Percentiles rank a stretch among this genome's conserved stretches.
Evolutionary conservation across 2,888 invertebrate species (phyloP).

Genomic region (Tipula vernalis): DNA sequence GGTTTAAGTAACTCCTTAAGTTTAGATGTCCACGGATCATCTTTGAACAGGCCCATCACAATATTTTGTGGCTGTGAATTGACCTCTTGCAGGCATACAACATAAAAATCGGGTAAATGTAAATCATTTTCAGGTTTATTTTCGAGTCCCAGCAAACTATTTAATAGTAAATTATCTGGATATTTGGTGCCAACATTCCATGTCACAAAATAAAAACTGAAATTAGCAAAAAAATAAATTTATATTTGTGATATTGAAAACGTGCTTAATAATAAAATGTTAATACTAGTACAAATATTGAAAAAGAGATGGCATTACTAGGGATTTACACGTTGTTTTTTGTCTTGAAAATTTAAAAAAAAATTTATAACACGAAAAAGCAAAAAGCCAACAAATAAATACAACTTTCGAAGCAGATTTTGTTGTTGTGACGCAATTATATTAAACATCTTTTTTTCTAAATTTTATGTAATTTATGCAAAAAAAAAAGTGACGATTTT

Average conservation of each 20-base stretch:
- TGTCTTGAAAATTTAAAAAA: too few species aligned
- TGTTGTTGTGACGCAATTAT: too few species aligned
- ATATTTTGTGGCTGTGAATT: constrained; percentile 79
- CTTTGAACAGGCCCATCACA: constrained; percentile 65
- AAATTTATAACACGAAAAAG: too few species aligned
- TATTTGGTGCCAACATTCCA: constrained; percentile 82
- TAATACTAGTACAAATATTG: background rate
- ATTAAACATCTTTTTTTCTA: too few species aligned
- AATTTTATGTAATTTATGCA: too few species aligned
- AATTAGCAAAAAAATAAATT: constrained; percentile 16
- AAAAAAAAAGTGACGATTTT: too few species aligned
- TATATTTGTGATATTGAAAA: too few species aligned
- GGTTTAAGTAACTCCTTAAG: constrained; percentile 55
- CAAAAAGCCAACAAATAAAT: too few species aligned
- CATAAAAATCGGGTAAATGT: constrained; percentile 67
- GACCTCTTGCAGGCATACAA: constrained; percentile 73
- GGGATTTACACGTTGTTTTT: too few species aligned
- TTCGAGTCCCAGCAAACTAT: constrained; percentile 54
- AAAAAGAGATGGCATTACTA: background rate
- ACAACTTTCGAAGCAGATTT: too few species aligned
- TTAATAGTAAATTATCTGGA: constrained; percentile 59
- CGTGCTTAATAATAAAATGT: background rate
- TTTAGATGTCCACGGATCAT: constrained; percentile 73
- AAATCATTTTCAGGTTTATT: constrained; percentile 47
- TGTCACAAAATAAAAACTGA: constrained; percentile 68